Base-by-base conservation (phyloP, 1,140 invertebrate species). In the Atta texana region DNA sequence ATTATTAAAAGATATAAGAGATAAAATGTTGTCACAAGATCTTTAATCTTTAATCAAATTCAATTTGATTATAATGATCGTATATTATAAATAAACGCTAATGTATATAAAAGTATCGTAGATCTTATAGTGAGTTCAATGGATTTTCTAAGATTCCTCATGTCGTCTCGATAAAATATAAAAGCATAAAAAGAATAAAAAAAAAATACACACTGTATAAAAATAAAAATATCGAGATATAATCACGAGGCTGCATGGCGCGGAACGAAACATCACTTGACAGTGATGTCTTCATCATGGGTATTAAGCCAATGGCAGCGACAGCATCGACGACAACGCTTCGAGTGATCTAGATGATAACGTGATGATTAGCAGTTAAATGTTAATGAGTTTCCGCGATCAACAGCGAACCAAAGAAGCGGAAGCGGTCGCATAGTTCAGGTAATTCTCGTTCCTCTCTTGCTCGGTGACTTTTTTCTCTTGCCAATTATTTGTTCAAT, bases 321-420 rank as follows among this genome's bases (percentile, higher is more conserved):
- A 55, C 4, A 69, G 80, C 34, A 39, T 39, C 34, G 34, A 39
- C 34, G 34, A 39, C 85, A 68, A 16, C 28, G 6, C 14, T 59
- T 21, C 64, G 14, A 39, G 55, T 74, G 63, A 89, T 89, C 34
- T 14, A 68, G 49, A 75, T 24, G 88, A 89, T 80, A 89, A 80
- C 34, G 51, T 14, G 64, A 31, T 91, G 89, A 91, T 91, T 91
- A 91, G 88, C 71, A 51, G 71, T 85, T 91, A 91, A 91, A 91
- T 91, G 90, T 91, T 91, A 91, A 91, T 89, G 81, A 82, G 66
- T 86, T 91, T 87, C 85, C 89, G 78, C 69, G 76, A 64, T 66
- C 61, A n/a, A 55, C 81, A 64, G 7, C 57, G 24, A 39, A 31
- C 14, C 51, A 31, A 59, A 82, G 39, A 82, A 72, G 66, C 61